phyloP scores from a whole-genome alignment of 2,797 vertebrate genomes.

The Falco naumanni region DNA sequence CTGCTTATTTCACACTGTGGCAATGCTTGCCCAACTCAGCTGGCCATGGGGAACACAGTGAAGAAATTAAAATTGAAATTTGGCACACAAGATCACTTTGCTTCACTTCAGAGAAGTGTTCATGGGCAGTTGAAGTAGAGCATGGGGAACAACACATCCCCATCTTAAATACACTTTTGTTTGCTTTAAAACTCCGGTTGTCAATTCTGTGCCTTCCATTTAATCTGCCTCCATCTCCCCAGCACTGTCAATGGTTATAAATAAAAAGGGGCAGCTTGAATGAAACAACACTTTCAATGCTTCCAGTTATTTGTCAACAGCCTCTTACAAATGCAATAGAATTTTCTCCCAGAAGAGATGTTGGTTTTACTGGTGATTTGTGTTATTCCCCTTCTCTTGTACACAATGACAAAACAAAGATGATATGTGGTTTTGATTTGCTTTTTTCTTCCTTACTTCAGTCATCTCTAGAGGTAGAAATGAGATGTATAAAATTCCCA shows the following conservation, averaged over 20 bases:
- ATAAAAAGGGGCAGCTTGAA: neutral
- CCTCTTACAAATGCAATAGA: neutral
- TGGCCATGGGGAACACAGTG: accelerated
- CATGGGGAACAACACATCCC: neutral
- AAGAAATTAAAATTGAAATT: neutral
- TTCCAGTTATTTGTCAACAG: conserved; percentile 52
- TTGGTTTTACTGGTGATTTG: conserved; percentile 25
- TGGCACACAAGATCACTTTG: neutral
- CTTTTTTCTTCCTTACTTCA: neutral
- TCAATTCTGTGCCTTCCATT: neutral
- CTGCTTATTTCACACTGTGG: neutral
- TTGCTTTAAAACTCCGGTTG: neutral
- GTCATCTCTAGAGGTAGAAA: neutral
- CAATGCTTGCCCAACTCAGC: neutral
- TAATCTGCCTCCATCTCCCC: neutral
- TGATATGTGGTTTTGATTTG: neutral
- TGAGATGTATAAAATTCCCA: neutral
- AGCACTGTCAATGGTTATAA: neutral
- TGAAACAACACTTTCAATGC: accelerated
- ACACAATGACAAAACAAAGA: neutral
- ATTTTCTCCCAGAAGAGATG: conserved; percentile 23
- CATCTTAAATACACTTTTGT: neutral
- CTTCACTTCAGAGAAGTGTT: neutral
- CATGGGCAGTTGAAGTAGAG: neutral
- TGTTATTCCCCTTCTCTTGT: neutral